Conservation (phyloP, 2,797 vertebrate genomes). For the Sebastes minor region DNA sequence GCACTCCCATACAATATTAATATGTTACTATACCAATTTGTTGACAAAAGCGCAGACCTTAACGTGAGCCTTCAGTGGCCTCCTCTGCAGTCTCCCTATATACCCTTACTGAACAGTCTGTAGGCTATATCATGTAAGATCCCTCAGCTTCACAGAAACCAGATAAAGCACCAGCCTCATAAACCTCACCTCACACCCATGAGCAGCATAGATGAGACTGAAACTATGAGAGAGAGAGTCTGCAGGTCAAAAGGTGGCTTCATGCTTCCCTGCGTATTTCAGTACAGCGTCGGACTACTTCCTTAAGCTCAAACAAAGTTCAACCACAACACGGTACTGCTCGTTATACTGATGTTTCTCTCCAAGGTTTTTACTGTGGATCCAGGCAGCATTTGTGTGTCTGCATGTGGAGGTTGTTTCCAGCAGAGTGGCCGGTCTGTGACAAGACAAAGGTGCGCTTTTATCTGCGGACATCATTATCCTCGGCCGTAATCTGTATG, state of each 20-base stretch:
- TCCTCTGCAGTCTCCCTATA: neutral
- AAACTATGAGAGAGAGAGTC: neutral
- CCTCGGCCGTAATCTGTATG: slow-evolving; percentile 51
- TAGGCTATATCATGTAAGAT: neutral
- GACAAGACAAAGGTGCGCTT: slow-evolving; percentile 49
- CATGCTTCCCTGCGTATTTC: neutral
- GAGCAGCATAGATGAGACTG: neutral
- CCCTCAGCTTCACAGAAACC: neutral
- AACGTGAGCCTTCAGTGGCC: neutral
- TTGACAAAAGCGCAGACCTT: neutral
- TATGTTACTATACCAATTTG: neutral
- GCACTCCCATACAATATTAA: neutral
- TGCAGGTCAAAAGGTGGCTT: slow-evolving; percentile 23
- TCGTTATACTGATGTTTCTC: slow-evolving; percentile 5
- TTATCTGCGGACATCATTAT: slow-evolving; percentile 52
- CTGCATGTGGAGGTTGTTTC: slow-evolving; percentile 23
- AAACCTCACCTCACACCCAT: slow-evolving; percentile 4
- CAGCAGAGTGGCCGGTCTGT: slow-evolving; percentile 11
- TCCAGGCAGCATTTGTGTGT: slow-evolving; percentile 4
- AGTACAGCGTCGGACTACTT: neutral
- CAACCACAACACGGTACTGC: neutral
- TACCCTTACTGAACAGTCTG: neutral
- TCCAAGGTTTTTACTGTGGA: neutral
- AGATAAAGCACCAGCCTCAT: slow-evolving; percentile 1
- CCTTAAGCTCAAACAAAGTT: slow-evolving; percentile 12